Base-by-base conservation (phyloP, 2,888 invertebrate genomes). In the Rhagophthalmus giganteus region DNA sequence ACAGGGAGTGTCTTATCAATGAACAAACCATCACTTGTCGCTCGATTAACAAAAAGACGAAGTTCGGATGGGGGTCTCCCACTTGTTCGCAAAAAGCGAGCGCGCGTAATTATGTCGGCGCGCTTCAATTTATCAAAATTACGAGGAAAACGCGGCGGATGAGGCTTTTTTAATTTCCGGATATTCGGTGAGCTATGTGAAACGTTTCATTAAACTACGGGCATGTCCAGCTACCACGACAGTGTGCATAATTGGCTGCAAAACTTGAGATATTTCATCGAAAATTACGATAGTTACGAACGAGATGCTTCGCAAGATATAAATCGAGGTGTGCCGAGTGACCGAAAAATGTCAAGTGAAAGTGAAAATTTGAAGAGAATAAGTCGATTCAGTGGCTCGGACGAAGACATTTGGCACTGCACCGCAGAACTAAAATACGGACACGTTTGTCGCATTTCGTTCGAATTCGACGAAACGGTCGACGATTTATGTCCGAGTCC, bases 241-340 rank as follows among this genome's bases (percentile, higher is more conserved):
- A 69, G 70, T 62, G 68, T 72, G 26, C 58, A 62, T 40, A 61
- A 62, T 38, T 74, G 74, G 74, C 58, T 74, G 54, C 57, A 63
- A 55, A 61, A 65, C 48, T 56, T 73, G 20, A 65, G 72, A 44
- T 66, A 63, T 39, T 55, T 55, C 16, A 62, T 65, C 15, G 73
- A 73, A 55, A 63, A 59, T 41, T 74, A 74, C 66, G 74, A 73
- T 52, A 61, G 50, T 39, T 33, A 45, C 2, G 55, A 44, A 7
- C 35, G 44, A n/a, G 37, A 13, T 16, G 48, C 37, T 15, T 28
- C 45, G 6, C 26, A 44, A 2, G 42, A 52, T 16, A 28, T 24
- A 16, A 39, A n/a, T 16, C 42, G 30, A 41, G 44, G 26, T 9
- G 26, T 7, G 9, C 2, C 9, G 8, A n/a, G n/a, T 9, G 15